Base-by-base conservation (phyloP, 1,140 invertebrate genomes). In the Diplogasteroides magnus region DNA sequence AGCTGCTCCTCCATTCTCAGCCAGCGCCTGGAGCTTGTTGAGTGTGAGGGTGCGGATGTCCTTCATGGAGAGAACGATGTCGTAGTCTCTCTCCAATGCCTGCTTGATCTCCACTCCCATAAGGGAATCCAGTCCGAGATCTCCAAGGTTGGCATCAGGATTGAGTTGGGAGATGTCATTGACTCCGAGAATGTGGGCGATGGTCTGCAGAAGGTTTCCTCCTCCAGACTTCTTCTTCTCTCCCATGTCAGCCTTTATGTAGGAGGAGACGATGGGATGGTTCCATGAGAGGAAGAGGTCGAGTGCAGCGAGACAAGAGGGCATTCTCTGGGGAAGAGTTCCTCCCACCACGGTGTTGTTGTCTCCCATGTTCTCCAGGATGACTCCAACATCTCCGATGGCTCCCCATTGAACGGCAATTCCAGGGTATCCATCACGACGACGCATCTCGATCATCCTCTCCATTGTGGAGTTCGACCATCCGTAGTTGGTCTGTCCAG, bases 21-120 rank as follows among this genome's bases (percentile, higher is more conserved):
- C 86, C 69, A 96, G 86, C 78, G 89, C 87, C 57, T 86, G 84
- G 0, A 97, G 85, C 76, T 89, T 88, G 0, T 79, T 82, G 2
- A 85, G 76, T 15, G 84, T 86, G 28, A 84, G 78, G 27, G 84
- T 85, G 65, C 94, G 88, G 77, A 98, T 94, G 83, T 97, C 93
- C 79, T 90, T 89, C 57, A 92, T 89, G 55, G 90, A 90, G n/a
- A 97, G 83, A 0, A 91, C 88, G 29, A 96, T 81, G 83, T 96
- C 92, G 84, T 90, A 94, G 75, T 92, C 91, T 65, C 93, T 87
- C 83, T 98, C 94, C 11, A 98, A 84, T 0, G 91, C 93, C 83
- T 97, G 94, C 84, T 97, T 97, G 71, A 98, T 93, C 86, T 98
- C 95, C 0, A 95, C 92, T 66, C 92, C 93, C 94, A 98, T 97